Base-by-base conservation (phyloP, 2,888 invertebrate species). In the Eulithis prunata region DNA sequence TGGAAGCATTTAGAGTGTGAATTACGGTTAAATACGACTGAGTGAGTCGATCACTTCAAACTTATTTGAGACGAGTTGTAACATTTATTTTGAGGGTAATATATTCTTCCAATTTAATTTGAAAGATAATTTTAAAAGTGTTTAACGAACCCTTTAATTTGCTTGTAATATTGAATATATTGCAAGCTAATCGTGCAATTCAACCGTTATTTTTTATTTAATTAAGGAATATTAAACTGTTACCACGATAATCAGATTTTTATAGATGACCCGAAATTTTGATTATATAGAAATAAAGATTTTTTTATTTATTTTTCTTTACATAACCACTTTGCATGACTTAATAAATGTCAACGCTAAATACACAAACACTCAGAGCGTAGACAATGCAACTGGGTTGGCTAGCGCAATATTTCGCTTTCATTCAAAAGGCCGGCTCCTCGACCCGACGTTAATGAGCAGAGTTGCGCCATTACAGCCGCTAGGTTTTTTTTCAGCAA, bases 371-470 rank as follows among this genome's bases (percentile, higher is more conserved):
- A 67, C 60, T 63, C 67, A 60, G 59, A 62, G 60, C 43, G 61
- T 54, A 64, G 64, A 80, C 79, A 79, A 79, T 76, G 73, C 73
- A 75, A 71, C 69, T 72, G 66, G 73, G 77, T 77, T 77, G 73
- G 75, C 76, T 77, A 78, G 73, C 71, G 76, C 73, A 73, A 79
- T 77, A 79, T 80, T 81, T 68, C 57, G 57, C 67, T 38, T 62
- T 66, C 75, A 74, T 77, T 78, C 73, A 78, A 79, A 76, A 71
- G 76, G 72, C 76, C 70, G 71, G 59, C 75, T 73, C 73, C 38
- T 38, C 73, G 67, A 62, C 67, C 65, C 53, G 75, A 71, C 79
- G 81, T 82, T 84, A 85, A 84, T 85, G 83, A 84, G 82, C 73
- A 71, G 76, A 74, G 74, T 78, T 83, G 81, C 79, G 76, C 82